A percentile compares a stretch with the other conserved stretches of the same genome.
Conservation (phyloP, 2,797 vertebrate genomes). For the Phrynocephalus vlangalii region DNA sequence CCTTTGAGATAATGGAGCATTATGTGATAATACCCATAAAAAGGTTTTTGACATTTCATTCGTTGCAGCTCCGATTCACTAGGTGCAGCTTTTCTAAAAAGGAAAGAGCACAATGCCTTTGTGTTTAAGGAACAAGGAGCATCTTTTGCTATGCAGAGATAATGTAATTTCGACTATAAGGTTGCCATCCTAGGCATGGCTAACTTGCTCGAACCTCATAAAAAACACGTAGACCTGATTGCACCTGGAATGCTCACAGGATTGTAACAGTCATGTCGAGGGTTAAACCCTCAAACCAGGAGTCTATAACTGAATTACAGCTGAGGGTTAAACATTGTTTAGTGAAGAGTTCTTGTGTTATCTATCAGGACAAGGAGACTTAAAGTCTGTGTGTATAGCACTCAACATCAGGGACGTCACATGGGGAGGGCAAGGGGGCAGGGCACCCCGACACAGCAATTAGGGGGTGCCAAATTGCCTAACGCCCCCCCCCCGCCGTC, state of each 20-base stretch:
- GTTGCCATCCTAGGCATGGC: constrained; percentile 31
- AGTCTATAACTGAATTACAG: not conserved
- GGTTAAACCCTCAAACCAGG: not conserved
- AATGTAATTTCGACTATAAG: constrained; percentile 41
- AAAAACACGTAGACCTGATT: not conserved
- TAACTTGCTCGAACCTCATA: not conserved
- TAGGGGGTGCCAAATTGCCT: no score
- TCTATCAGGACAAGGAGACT: not conserved
- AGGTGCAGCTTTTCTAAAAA: constrained; percentile 55
- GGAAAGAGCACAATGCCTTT: constrained; percentile 37
- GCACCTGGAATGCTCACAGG: not conserved
- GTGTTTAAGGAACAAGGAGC: constrained; percentile 58
- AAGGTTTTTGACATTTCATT: constrained; percentile 51
- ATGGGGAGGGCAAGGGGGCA: no score
- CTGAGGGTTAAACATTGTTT: not conserved
- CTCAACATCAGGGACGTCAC: no score
- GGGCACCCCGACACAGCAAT: no score
- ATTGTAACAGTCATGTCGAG: not conserved
- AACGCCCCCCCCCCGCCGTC: no score
- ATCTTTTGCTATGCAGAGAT: constrained; percentile 46
- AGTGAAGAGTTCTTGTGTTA: not conserved
- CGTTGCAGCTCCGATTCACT: constrained; percentile 52
- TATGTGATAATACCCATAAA: constrained; percentile 61
- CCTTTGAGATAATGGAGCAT: constrained; percentile 61
- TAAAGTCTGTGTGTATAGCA: no score